Evolutionary conservation across 2,113 vertebrate genomes (phyloP).

Genomic region (Vanacampus margaritifer): DNA sequence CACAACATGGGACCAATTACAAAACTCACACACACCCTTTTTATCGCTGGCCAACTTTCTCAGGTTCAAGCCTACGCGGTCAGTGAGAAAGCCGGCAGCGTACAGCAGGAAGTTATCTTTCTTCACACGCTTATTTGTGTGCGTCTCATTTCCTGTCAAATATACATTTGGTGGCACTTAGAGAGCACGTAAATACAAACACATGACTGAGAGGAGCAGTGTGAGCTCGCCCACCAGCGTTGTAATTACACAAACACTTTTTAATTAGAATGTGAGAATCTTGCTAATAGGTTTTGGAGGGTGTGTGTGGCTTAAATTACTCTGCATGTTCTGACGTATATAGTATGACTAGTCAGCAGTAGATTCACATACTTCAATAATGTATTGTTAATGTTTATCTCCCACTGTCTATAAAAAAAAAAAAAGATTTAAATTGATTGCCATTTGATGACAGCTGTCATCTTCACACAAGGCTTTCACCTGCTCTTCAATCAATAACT

Average conservation of each 20-base stretch:
- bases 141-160: constrained; percentile 58
- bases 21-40: constrained; percentile 11
- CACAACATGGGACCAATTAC: constrained; percentile 58
- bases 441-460: constrained; percentile 4
- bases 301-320: neutral
- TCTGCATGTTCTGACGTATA: neutral
- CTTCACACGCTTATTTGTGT: constrained; percentile 52
- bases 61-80: constrained; percentile 18
- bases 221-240: constrained; percentile 5
- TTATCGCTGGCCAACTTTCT: constrained; percentile 49
- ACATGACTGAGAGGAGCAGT: constrained; percentile 22
- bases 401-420: neutral
- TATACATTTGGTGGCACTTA: constrained; percentile 21
- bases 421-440: neutral
- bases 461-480: constrained; percentile 9
- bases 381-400: neutral
- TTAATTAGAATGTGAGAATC: constrained; percentile 15
- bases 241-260: constrained; percentile 24
- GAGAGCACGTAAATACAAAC: constrained; percentile 21
- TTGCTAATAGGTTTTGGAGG: constrained; percentile 4
- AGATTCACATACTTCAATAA: no score
- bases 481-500: constrained; percentile 32
- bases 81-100: constrained; percentile 11
- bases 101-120: constrained; percentile 51
- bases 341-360: no score